These are phyloP conservation scores for Hybognathus amarus DNA, from an alignment of 2,797 vertebrate species.

Conservation along the genomic window DNA sequence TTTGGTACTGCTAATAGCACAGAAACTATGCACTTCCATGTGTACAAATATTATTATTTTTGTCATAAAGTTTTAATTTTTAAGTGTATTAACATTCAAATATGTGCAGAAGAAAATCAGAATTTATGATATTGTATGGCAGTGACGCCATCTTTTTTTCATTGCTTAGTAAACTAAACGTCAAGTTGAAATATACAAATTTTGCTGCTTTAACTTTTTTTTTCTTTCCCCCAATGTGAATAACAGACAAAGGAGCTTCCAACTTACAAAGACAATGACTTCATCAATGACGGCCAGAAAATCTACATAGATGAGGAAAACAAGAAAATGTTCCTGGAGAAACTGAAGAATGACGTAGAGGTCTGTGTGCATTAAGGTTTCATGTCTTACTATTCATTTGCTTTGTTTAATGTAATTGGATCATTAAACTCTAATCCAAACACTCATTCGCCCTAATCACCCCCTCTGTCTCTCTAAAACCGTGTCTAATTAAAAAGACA, in stretches of 20 bases:
- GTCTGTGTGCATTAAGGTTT: conserved; percentile 76
- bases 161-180: background rate
- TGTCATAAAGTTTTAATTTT: background rate
- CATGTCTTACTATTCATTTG: background rate
- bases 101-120: background rate
- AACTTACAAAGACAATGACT: conserved; percentile 99
- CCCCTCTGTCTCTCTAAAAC: conserved; percentile 2
- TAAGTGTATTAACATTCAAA: background rate
- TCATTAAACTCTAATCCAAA: conserved; percentile 31
- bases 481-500: conserved; percentile 11
- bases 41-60: background rate
- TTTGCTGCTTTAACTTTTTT: conserved; percentile 7
- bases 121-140: background rate
- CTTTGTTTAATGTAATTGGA: conserved; percentile 19
- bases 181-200: background rate
- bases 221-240: background rate
- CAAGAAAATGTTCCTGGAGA: conserved; percentile 97
- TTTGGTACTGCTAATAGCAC: background rate
- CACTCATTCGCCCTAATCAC: conserved; percentile 13
- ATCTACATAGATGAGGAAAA: conserved; percentile 93
- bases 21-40: background rate
- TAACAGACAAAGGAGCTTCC: conserved; percentile 96
- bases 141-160: background rate
- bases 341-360: conserved; percentile 97
- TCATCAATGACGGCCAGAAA: conserved; percentile 98